Base-by-base conservation (phyloP, 2,888 invertebrate genomes). In the Chymomyza fuscimana region DNA sequence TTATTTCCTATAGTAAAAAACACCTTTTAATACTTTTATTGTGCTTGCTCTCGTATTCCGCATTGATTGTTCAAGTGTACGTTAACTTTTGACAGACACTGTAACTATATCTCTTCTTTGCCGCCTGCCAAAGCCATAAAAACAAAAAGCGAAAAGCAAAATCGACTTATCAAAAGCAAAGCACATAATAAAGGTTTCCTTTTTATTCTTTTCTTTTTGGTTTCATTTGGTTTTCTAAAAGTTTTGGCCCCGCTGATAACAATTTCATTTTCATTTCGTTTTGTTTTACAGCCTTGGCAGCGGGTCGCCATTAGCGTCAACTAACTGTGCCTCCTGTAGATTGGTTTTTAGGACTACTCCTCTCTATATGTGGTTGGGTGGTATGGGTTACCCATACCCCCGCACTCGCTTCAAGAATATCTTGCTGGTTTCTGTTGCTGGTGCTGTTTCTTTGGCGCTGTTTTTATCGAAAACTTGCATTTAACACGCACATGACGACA, bases 401-500 rank as follows among this genome's bases (percentile, higher is more conserved):
- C 19, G 0, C 22, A 5, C 16, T 54, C 25, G 3, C 54, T 22
- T 54, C 19, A 16, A 60, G 29, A 46, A 16, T 40, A 16, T 63
- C 46, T 50, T 46, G 19, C 71, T 74, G 71, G 65, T 29, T 62
- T 64, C 29, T 67, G 59, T 70, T 76, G 56, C 63, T 63, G 54
- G 29, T 25, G 25, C 25, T 25, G 25, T 25, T 25, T 25, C 25
- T 25, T 25, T 58, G 36, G 32, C 9, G 32, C 32, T 67, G 61
- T 46, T 73, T 78, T 73, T 75, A 77, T 78, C 73, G 77, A 67
- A 81, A 85, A 84, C 82, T 86, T 81, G 80, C 82, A 77, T 84
- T 82, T 68, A 73, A 71, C 85, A 85, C 85, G 84, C 85, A 81
- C 83, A 79, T 85, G 83, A 73, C 77, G 72, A 75, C 54, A 9